These are phyloP conservation scores for Anolis carolinensis DNA, from an alignment of 2,113 vertebrate genomes.

Conservation along the genomic window DNA sequence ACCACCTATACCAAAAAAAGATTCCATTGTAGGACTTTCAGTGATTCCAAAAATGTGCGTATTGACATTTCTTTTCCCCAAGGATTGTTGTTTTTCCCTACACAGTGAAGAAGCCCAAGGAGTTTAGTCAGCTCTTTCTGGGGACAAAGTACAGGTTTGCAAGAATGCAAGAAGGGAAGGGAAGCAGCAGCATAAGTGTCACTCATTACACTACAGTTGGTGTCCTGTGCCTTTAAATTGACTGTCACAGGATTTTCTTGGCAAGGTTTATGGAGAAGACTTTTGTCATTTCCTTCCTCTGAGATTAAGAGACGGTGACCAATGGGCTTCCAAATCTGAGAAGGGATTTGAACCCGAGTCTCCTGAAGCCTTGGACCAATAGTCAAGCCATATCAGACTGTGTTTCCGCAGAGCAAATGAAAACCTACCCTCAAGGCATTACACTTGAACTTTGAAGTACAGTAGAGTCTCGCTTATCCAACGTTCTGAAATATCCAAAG, in stretches of 20 bases:
- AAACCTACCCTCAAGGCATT: fast-evolving
- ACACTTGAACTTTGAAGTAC: background rate
- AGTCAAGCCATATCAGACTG: too few relatives aligned
- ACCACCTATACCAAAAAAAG: background rate
- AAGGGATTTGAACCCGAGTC: too few relatives aligned
- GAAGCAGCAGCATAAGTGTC: background rate
- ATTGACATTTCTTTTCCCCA: conserved; percentile 13
- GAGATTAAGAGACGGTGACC: too few relatives aligned
- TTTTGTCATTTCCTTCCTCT: too few relatives aligned
- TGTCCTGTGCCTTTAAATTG: too few relatives aligned
- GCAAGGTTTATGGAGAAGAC: too few relatives aligned
- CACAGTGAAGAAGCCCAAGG: conserved; percentile 36
- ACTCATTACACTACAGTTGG: background rate
- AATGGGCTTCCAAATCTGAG: too few relatives aligned
- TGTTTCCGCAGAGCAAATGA: background rate
- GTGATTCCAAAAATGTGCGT: background rate
- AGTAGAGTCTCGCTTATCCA: too few relatives aligned
- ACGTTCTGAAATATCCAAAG: too few relatives aligned
- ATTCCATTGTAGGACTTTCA: background rate
- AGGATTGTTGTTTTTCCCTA: conserved; percentile 20
- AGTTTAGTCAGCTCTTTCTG: conserved; percentile 28
- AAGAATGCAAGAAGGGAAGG: conserved; percentile 6
- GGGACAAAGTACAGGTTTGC: conserved; percentile 29
- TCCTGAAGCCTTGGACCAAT: too few relatives aligned
- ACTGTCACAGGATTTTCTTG: too few relatives aligned